Conservation (phyloP, 2,797 vertebrate genomes). For the Gymnoscopelus braueri region DNA sequence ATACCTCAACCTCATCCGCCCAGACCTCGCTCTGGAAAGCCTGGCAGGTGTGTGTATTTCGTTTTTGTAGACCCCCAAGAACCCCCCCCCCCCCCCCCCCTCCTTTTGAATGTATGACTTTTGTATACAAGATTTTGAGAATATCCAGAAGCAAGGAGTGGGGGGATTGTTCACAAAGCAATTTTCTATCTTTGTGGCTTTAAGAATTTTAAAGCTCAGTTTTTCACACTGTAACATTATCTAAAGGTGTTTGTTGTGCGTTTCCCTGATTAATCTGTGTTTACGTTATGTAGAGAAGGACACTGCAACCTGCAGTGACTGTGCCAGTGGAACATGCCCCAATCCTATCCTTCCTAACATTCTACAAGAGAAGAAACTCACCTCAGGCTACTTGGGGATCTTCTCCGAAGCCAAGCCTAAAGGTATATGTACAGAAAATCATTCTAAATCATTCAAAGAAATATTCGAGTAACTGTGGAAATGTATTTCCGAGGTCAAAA, state of each 20-base stretch:
- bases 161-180: background rate
- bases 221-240: too few relatives aligned
- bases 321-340: conserved; percentile 68
- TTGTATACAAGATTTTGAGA: too few relatives aligned
- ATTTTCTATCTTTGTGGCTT: too few relatives aligned
- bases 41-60: conserved; percentile 60
- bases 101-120: too few relatives aligned
- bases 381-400: conserved; percentile 81
- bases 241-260: background rate
- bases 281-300: conserved; percentile 52
- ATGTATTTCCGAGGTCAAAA: too few relatives aligned
- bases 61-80: too few relatives aligned
- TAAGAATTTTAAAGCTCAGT: too few relatives aligned
- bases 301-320: conserved; percentile 78
- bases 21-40: conserved; percentile 67
- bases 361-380: conserved; percentile 72
- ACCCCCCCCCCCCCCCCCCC: too few relatives aligned
- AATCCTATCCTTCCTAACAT: conserved; percentile 71
- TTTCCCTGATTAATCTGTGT: background rate
- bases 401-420: conserved; percentile 67
- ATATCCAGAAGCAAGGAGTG: background rate
- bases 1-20: conserved; percentile 69
- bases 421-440: conserved; percentile 52
- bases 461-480: too few relatives aligned
- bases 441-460: too few relatives aligned